Conservation (phyloP, 1,140 invertebrate genomes). For the Dreissena polymorpha region DNA sequence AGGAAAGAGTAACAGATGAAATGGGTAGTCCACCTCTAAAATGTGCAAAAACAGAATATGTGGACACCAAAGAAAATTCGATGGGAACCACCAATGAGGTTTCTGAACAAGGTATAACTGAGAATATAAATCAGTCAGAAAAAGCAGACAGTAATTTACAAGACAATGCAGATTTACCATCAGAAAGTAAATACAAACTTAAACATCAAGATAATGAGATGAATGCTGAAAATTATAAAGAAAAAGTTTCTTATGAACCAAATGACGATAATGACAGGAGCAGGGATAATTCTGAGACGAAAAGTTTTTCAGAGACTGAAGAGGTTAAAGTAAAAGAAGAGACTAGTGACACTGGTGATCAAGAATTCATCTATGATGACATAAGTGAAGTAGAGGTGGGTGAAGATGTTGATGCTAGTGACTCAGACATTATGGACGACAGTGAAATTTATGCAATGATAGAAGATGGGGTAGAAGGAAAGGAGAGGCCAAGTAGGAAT, state of each 20-base stretch:
- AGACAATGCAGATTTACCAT: no score
- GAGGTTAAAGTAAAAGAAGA: slow-evolving; percentile 1
- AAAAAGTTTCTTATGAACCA: not conserved
- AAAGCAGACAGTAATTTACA: no score
- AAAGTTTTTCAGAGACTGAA: no score
- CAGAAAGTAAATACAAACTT: no score
- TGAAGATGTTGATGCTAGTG: not conserved
- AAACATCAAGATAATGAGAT: no score
- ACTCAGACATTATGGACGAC: not conserved
- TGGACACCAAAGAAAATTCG: no score
- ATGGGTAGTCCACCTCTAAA: not conserved
- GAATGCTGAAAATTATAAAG: not conserved
- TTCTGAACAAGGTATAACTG: no score
- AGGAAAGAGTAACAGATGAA: not conserved
- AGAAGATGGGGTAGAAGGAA: slow-evolving; percentile 88
- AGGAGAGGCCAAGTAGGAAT: slow-evolving; percentile 88
- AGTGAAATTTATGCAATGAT: slow-evolving; percentile 21
- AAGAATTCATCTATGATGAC: not conserved
- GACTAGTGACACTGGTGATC: not conserved
- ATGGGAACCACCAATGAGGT: no score
- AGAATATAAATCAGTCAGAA: no score
- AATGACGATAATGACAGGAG: not conserved
- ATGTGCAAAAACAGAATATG: no score
- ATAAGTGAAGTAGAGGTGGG: slow-evolving; percentile 26
- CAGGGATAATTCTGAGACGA: no score